Evolutionary conservation across 2,113 vertebrate genomes (phyloP).

Genomic region (Pangasianodon gigas): DNA sequence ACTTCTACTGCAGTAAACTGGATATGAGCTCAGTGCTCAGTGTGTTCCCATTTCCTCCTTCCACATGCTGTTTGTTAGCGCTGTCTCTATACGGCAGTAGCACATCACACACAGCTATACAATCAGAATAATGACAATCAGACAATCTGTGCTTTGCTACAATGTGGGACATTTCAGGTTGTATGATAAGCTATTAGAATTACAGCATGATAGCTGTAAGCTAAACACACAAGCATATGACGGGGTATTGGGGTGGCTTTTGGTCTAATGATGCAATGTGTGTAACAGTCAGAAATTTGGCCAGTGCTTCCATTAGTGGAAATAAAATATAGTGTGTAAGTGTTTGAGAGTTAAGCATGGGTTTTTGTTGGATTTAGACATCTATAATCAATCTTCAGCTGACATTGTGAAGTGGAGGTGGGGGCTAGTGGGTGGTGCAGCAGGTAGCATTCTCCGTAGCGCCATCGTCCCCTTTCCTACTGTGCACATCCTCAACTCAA

Average conservation of each 20-base stretch:
- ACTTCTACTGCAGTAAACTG: background rate
- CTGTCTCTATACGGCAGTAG: constrained; percentile 17
- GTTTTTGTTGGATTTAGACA: background rate
- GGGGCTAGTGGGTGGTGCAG: too few relatives aligned
- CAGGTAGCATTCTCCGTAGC: background rate
- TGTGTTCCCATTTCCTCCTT: constrained; percentile 4
- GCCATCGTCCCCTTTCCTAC: background rate
- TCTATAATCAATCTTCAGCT: background rate
- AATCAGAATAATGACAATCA: constrained; percentile 29
- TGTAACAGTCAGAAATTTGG: background rate
- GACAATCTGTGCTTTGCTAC: constrained; percentile 21
- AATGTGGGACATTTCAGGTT: constrained; percentile 20
- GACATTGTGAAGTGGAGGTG: background rate
- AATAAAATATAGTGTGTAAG: background rate
- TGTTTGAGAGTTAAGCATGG: background rate
- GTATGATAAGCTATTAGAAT: background rate
- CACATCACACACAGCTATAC: constrained; percentile 23
- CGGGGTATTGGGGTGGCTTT: background rate
- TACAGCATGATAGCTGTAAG: constrained; percentile 5
- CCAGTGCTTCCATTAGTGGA: background rate
- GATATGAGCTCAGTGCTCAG: background rate
- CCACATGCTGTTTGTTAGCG: background rate
- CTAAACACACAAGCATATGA: constrained; percentile 29
- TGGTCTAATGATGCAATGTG: background rate
- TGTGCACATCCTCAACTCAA: background rate